Base-by-base conservation (phyloP, 2,888 invertebrate genomes). In the Suillia variegata region DNA sequence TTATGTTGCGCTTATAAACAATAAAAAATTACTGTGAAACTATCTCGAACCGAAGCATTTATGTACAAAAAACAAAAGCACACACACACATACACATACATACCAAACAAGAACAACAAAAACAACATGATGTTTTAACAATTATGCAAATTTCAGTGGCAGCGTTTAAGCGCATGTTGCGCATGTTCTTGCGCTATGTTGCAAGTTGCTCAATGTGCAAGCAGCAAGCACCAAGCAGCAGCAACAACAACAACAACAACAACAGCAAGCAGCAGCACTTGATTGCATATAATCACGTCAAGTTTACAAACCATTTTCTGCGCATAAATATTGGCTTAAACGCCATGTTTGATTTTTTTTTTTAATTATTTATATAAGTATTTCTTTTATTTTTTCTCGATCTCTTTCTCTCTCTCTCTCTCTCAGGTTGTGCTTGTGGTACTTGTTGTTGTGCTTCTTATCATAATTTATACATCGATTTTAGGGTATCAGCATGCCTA, bases 221-320 rank as follows among this genome's bases (percentile, higher is more conserved):
- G n/a, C n/a, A n/a, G n/a, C n/a, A n/a, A 22, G 10, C 13, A 42
- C 17, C 50, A 48, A 48, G 58, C 55, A 34, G 20, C 42, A n/a
- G 24, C 56, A 33, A 24, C 57, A 67, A n/a, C n/a, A n/a, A n/a
- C n/a, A n/a, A n/a, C n/a, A n/a, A n/a, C n/a, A 22, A 10, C 13
- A 42, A 20, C 50, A 48, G 51, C 59, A 57, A 34, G 20, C 42
- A n/a, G 24, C 56, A 33, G 38, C 57, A 67, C 67, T 65, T 77
- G 74, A 79, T 80, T 72, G 69, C 69, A 71, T 71, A 69, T 71
- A 79, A 78, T 78, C 80, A 80, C 78, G 79, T 77, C 74, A 75
- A 74, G 70, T 70, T 70, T 67, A 57, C 60, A 54, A 54, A 62
- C 45, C 45, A 4, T 45, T 18, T 20, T 45, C 45, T 20, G 4